Evolutionary conservation across 2,888 invertebrate species (phyloP).

Genomic region (Ganaspis brasiliensis): DNA sequence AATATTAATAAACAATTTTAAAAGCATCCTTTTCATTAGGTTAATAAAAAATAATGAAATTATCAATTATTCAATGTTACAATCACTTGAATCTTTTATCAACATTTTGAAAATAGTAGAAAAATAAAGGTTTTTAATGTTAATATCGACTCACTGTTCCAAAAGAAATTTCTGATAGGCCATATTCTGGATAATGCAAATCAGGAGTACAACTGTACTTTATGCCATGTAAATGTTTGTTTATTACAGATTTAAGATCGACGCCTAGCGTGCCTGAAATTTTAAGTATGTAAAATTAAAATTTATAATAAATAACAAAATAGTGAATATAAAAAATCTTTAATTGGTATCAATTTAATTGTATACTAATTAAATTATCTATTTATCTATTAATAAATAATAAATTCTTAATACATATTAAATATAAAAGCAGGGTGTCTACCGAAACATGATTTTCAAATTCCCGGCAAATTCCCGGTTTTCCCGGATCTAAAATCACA

Average conservation of each 20-base stretch:
- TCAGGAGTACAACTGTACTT: conserved; percentile 86
- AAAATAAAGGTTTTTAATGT: background rate
- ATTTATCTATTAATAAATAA: no score
- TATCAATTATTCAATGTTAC: background rate
- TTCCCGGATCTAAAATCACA: no score
- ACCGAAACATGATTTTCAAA: no score
- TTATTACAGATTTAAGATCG: conserved; percentile 85
- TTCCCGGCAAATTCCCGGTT: no score
- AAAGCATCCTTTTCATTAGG: no score
- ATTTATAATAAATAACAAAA: conserved; percentile 7
- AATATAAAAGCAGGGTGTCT: no score
- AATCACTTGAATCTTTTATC: background rate
- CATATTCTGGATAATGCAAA: conserved; percentile 88
- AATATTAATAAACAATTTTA: no score
- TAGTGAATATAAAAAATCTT: conserved; percentile 9
- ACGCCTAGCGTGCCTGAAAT: conserved; percentile 85
- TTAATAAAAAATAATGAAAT: background rate
- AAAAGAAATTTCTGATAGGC: conserved; percentile 84
- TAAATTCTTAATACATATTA: no score
- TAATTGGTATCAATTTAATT: background rate
- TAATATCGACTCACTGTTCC: conserved; percentile 85
- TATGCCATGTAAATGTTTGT: conserved; percentile 86
- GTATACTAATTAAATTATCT: no score
- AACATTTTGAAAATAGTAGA: background rate
- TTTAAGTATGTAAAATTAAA: background rate